A percentile compares a stretch with the other conserved stretches of the same genome.
Evolutionary conservation across 2,888 invertebrate species (phyloP).

Genomic region (Cacoxenus indagator): DNA sequence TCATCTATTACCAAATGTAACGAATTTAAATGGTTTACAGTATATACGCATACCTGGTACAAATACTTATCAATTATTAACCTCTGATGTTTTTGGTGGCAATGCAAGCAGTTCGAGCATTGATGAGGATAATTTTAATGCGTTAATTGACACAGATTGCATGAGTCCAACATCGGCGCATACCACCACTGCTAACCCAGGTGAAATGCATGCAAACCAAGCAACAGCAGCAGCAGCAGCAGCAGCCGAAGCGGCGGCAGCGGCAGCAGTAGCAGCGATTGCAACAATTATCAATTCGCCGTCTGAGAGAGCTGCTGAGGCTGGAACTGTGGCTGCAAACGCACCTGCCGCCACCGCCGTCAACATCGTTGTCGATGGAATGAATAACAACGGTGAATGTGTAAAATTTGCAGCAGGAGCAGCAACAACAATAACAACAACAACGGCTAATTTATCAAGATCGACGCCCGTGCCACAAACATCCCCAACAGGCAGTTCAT

Average conservation of each 20-base stretch:
- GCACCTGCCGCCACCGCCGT: conserved; percentile 37
- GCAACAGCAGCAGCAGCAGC: conserved; percentile 6
- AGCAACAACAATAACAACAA: not conserved
- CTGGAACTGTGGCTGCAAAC: conserved; percentile 17
- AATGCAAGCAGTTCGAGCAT: conserved; percentile 40
- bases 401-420: conserved; percentile 43
- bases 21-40: conserved; percentile 72
- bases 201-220: too few species aligned
- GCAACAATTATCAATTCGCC: not conserved
- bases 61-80: conserved; percentile 77
- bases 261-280: not conserved
- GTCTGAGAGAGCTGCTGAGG: not conserved
- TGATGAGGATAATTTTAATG: conserved; percentile 75
- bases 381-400: conserved; percentile 49
- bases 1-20: conserved; percentile 71
- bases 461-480: conserved; percentile 56
- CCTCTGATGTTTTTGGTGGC: conserved; percentile 72
- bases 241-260: not conserved
- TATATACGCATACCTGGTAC: conserved; percentile 75
- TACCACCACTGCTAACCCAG: too few species aligned
- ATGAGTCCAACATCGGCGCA: conserved; percentile 68
- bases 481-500: conserved; percentile 42
- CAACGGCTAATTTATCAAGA: conserved; percentile 45
- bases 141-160: conserved; percentile 70
- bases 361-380: not conserved